phyloP scores from a whole-genome alignment of 1,140 invertebrate genomes.

The Scaptodrosophila lebanonensis region DNA sequence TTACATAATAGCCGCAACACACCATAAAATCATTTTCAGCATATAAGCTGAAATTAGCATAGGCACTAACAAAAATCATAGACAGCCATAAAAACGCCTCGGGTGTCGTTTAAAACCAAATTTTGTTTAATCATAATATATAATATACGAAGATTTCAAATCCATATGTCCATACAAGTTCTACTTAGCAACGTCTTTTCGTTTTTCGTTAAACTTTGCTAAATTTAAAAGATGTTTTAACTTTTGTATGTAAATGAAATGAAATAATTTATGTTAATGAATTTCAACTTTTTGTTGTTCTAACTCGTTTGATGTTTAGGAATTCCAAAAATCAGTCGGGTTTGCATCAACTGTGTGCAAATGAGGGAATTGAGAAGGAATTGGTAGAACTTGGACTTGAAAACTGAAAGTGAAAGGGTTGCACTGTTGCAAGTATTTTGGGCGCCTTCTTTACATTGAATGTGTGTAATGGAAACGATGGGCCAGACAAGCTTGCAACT shows the following conservation, averaged over 20 bases:
- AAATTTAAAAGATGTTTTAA: conserved; percentile 36
- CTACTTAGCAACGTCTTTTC: conserved; percentile 13
- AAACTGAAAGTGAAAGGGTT: conserved; percentile 66
- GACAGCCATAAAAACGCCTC: conserved; percentile 37
- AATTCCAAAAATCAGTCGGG: conserved; percentile 5
- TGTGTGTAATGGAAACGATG: no score
- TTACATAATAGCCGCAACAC: conserved; percentile 60
- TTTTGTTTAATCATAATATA: conserved; percentile 35
- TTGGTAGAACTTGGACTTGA: conserved; percentile 19
- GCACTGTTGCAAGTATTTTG: background rate
- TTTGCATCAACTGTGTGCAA: conserved; percentile 12
- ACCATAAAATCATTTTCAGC: conserved; percentile 47
- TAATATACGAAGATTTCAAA: background rate
- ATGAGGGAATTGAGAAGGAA: background rate
- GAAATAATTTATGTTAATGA: conserved; percentile 62
- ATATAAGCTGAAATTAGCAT: conserved; percentile 64
- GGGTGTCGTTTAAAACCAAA: conserved; percentile 43
- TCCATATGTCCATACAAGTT: conserved; percentile 1
- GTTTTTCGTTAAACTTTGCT: conserved; percentile 23
- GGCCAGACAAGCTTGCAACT: no score
- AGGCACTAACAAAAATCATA: conserved; percentile 51
- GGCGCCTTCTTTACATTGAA: background rate
- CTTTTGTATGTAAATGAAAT: conserved; percentile 56
- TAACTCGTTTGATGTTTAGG: conserved; percentile 47
- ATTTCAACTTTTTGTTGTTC: conserved; percentile 42